phyloP scores from a whole-genome alignment of 2,888 invertebrate genomes.

The Brachypterus glaber region DNA sequence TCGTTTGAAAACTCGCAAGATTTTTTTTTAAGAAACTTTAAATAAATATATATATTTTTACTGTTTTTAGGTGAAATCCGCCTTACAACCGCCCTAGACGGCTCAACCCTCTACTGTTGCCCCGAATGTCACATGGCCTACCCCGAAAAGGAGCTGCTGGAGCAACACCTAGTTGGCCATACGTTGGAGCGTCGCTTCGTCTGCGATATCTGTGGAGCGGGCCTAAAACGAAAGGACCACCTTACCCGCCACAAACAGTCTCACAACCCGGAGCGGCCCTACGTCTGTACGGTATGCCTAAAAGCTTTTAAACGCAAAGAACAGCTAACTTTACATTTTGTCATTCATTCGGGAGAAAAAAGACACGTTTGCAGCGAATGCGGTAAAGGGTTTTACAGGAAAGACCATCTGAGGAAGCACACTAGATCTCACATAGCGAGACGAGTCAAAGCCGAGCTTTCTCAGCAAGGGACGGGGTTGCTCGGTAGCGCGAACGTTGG shows the following conservation, averaged over 20 bases:
- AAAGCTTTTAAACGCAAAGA: conserved; percentile 86
- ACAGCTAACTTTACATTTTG: conserved; percentile 78
- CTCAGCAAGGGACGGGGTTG: conserved; percentile 47
- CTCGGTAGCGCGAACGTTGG: conserved; percentile 21
- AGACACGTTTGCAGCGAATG: conserved; percentile 80
- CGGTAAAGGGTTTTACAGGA: conserved; percentile 82
- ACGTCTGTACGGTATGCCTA: conserved; percentile 77
- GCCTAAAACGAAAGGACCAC: conserved; percentile 78
- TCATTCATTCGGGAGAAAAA: conserved; percentile 84
- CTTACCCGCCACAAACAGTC: conserved; percentile 78
- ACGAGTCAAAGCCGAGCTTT: conserved; percentile 74
- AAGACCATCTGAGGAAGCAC: conserved; percentile 79
- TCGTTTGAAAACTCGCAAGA: too few species aligned
- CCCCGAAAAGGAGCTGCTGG: conserved; percentile 72
- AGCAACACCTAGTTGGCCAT: conserved; percentile 79
- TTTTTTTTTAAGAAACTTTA: too few species aligned
- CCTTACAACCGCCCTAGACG: conserved; percentile 68
- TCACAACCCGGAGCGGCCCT: conserved; percentile 81
- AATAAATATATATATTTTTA: too few species aligned
- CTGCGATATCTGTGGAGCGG: conserved; percentile 83
- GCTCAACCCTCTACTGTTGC: conserved; percentile 77
- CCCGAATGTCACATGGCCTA: conserved; percentile 87
- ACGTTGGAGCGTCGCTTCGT: conserved; percentile 77
- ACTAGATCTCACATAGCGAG: conserved; percentile 77
- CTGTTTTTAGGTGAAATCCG: conserved; percentile 60